phyloP scores from a whole-genome alignment of 2,113 vertebrate species.

The Leucoraja erinaceus region DNA sequence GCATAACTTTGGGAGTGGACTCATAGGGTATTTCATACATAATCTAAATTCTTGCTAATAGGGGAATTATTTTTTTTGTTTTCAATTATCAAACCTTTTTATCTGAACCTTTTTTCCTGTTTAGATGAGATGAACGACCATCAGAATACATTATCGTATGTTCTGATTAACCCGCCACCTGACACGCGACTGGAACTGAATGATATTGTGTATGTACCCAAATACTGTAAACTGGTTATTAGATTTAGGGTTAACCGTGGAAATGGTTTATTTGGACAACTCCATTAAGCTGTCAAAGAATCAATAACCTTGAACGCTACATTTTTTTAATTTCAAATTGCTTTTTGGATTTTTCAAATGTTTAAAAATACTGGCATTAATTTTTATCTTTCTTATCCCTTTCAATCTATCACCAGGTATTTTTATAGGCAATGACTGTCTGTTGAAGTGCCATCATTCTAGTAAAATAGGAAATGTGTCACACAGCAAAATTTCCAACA shows the following conservation, averaged over 20 bases:
- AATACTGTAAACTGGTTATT: background rate
- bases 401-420: background rate
- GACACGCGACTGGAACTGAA: slow-evolving; percentile 90
- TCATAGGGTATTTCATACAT: background rate
- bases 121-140: slow-evolving; percentile 96
- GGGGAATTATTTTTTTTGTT: background rate
- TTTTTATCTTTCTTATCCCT: background rate
- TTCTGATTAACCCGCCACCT: slow-evolving; percentile 90
- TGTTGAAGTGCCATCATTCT: background rate
- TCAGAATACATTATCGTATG: slow-evolving; percentile 91
- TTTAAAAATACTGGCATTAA: background rate
- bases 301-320: background rate
- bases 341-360: background rate
- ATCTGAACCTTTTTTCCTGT: slow-evolving; percentile 40
- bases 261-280: background rate
- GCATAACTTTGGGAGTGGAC: background rate
- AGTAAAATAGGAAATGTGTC: background rate
- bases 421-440: background rate
- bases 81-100: background rate
- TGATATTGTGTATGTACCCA: slow-evolving; percentile 77
- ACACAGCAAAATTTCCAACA: background rate
- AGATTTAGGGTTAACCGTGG: background rate
- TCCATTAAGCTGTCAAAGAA: background rate
- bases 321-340: background rate
- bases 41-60: background rate